Percentiles rank a stretch among this genome's conserved stretches.
phyloP scores from a whole-genome alignment of 2,113 vertebrate species.

The Stigmatopora nigra region DNA sequence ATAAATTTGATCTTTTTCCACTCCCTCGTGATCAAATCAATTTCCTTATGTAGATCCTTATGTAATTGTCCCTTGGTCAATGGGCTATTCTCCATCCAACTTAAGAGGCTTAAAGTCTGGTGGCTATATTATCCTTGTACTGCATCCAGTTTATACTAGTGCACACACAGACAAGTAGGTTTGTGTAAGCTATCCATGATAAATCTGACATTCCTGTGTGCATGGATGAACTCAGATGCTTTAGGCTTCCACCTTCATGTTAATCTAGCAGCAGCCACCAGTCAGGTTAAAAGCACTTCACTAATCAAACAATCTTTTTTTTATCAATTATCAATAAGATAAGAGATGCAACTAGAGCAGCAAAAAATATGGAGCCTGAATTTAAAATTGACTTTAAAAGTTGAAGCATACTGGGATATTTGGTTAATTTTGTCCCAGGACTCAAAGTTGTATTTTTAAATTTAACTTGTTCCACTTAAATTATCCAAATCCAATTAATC shows the following conservation, averaged over 20 bases:
- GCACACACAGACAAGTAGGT: background rate
- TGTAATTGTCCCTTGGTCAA: constrained; percentile 39
- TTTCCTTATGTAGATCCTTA: constrained; percentile 14
- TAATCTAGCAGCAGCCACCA: background rate
- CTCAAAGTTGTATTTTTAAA: no score
- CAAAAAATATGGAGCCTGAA: background rate
- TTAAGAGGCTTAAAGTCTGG: constrained; percentile 48
- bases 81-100: constrained; percentile 26
- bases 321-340: background rate
- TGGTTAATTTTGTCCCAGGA: no score
- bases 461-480: no score
- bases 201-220: background rate
- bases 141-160: constrained; percentile 3
- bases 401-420: background rate
- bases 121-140: constrained; percentile 13
- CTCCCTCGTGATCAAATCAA: background rate
- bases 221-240: background rate
- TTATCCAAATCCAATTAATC: no score
- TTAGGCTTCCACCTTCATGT: background rate
- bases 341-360: background rate
- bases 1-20: background rate
- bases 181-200: background rate
- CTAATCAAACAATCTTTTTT: background rate
- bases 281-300: background rate
- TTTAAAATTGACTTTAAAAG: background rate